Percentiles rank a stretch among this genome's conserved stretches.
Conservation (phyloP, 2,888 invertebrate genomes). For the Dione vanillae region DNA sequence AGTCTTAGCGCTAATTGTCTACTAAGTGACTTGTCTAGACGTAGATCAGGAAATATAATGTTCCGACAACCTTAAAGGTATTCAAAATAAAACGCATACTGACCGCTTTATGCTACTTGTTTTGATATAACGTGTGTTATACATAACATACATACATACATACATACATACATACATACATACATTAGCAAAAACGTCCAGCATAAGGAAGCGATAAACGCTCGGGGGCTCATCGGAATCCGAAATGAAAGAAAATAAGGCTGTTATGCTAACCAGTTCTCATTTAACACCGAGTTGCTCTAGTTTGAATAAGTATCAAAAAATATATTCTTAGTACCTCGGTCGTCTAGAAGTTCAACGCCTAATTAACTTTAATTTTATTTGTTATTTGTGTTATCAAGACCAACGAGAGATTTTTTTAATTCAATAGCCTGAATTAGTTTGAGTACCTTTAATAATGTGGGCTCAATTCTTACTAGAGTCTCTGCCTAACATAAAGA, state of each 20-base stretch:
- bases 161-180: too few relatives aligned
- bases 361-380: too few relatives aligned
- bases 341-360: too few relatives aligned
- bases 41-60: constrained; percentile 33
- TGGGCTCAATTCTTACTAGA: background rate
- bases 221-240: constrained; percentile 45
- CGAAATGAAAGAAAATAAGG: constrained; percentile 37
- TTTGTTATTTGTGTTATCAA: too few relatives aligned
- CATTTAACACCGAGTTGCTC: constrained; percentile 33
- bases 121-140: constrained; percentile 20
- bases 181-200: constrained; percentile 21
- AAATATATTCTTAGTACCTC: too few relatives aligned
- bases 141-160: too few relatives aligned
- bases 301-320: constrained; percentile 29
- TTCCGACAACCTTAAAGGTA: constrained; percentile 32
- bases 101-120: constrained; percentile 20
- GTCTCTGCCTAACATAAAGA: too few relatives aligned
- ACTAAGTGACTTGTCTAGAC: constrained; percentile 22
- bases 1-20: constrained; percentile 13
- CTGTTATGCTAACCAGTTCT: constrained; percentile 40
- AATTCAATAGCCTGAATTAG: too few relatives aligned
- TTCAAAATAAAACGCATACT: constrained; percentile 29
- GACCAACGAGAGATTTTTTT: too few relatives aligned
- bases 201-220: constrained; percentile 45
- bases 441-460: too few relatives aligned